Evolutionary conservation across 92 coral and sea anemone species (phyloP), one percentile per base, ranked within the genome.

Genomic region (Anthopleura xanthogrammica): DNA sequence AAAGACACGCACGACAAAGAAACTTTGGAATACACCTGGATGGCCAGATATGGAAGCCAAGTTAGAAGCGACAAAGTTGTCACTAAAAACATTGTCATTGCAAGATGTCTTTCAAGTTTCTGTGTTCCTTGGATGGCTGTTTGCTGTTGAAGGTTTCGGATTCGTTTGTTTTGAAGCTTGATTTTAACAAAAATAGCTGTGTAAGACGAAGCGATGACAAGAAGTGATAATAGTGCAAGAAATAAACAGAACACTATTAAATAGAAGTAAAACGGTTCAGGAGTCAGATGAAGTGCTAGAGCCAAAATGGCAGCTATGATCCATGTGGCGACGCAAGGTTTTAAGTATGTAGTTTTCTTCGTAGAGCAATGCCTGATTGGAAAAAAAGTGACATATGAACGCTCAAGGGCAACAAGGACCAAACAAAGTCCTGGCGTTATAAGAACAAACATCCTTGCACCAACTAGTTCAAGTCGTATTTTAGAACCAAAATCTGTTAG

Each of bases 371-470:
- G 72, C 11, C 72, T 29, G 22, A 64, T 64, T 22, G 72, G 72
- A 64, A 20, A 64, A 40, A 20, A 64, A 17, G 72, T 64, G 4
- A 64, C 72, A 12, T 64, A 64, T 10, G 4, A 64, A 64, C 72
- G 72, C 41, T 64, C 72, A 64, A 64, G 72, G 11, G 72, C 72
- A 10, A 64, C 72, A 20, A 64, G 36, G 36, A 64, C 72, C 22
- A 64, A 64, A 64, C 72, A 64, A 20, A 64, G 36, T 23, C 72
- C 72, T 64, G 72, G 72, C 22, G 72, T 64, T 64, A n/a, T 64
- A 10, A 64, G 72, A 20, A 64, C 36, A 64, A 64, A 64, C 12
- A 23, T 64, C 20, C 72, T 64, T 20, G 72, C 72, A 9, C 72
- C 72, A 29, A 64, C 29, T 64, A 64, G 72, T 64, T 64, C 72